Percentiles rank a stretch among this genome's conserved stretches.
Conservation (phyloP, 1,140 invertebrate genomes). For the Vanessa atalanta region DNA sequence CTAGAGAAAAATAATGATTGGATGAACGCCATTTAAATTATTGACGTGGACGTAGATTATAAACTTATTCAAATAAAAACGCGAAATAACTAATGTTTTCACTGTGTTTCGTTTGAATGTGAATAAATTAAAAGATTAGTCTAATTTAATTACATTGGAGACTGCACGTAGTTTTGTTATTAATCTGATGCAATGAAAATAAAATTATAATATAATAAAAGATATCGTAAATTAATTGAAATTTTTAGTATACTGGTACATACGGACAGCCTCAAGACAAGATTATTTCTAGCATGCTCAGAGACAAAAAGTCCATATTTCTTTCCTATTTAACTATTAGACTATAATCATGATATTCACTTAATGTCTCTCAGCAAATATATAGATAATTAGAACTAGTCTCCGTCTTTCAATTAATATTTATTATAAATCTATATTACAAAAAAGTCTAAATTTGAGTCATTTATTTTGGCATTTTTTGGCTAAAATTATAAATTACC, state of each 20-base stretch:
- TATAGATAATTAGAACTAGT: slow-evolving; percentile 27
- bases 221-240: neutral
- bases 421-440: slow-evolving; percentile 17
- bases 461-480: slow-evolving; percentile 73
- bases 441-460: slow-evolving; percentile 32
- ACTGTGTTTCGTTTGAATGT: too few relatives aligned
- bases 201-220: neutral
- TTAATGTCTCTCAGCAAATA: slow-evolving; percentile 1
- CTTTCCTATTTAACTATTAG: neutral
- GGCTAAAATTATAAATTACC: slow-evolving; percentile 68
- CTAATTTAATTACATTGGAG: too few relatives aligned
- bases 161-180: neutral
- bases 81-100: too few relatives aligned
- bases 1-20: neutral
- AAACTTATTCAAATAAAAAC: too few relatives aligned
- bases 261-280: neutral
- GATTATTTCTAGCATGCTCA: neutral
- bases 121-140: too few relatives aligned
- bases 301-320: neutral
- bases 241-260: neutral
- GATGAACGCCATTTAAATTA: neutral
- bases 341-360: neutral
- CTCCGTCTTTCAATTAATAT: slow-evolving; percentile 24
- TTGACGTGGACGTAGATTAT: too few relatives aligned
- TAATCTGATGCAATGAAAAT: neutral